Percentiles rank a stretch among this genome's conserved stretches.
phyloP scores from a whole-genome alignment of 35 echinoderm and acorn worm genomes.

The Ptychodera flava region DNA sequence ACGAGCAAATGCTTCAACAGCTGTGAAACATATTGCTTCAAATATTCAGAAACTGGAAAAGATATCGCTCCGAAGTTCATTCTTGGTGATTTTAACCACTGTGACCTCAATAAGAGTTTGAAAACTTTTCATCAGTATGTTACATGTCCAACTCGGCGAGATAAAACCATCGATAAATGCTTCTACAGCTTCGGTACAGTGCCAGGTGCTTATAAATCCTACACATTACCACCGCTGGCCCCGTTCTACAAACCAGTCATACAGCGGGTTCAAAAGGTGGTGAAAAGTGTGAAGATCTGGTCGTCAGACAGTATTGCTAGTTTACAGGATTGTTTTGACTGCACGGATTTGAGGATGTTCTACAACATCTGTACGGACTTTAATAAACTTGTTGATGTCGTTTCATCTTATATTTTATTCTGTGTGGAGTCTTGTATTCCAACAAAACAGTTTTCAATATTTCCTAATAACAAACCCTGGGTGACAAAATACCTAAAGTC shows the following conservation, averaged over 20 bases:
- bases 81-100: too few species aligned
- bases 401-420: neutral
- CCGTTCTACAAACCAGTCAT: neutral
- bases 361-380: neutral
- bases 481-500: neutral
- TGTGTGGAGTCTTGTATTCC: neutral
- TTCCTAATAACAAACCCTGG: neutral
- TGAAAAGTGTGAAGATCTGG: neutral
- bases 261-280: neutral
- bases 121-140: too few species aligned
- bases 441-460: neutral
- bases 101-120: too few species aligned
- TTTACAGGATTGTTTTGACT: neutral
- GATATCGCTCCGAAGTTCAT: too few species aligned
- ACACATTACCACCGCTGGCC: too few species aligned
- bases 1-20: too few species aligned
- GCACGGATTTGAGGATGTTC: neutral
- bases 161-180: too few species aligned
- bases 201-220: too few species aligned
- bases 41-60: too few species aligned
- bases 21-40: too few species aligned
- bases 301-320: neutral
- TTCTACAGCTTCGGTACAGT: too few species aligned
- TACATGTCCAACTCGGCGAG: too few species aligned
- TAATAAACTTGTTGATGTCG: neutral